These are phyloP conservation scores for Peromyscus polionotus DNA, from an alignment of 2,113 vertebrate genomes.

Conservation along the genomic window DNA sequence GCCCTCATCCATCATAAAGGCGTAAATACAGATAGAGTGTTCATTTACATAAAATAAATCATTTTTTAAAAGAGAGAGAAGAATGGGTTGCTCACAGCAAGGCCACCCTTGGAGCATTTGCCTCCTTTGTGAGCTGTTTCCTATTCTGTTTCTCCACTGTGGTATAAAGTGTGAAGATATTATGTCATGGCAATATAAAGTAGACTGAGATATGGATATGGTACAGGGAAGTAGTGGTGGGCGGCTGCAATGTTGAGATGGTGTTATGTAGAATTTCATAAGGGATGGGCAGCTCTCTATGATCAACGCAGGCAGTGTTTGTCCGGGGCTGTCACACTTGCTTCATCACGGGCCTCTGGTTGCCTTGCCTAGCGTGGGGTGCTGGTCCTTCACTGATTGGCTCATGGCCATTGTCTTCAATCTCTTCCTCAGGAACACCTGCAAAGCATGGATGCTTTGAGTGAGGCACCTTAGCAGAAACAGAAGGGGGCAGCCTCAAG, in stretches of 20 bases:
- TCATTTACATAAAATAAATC: too few relatives aligned
- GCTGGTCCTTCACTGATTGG: accelerated
- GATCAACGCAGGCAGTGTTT: background rate
- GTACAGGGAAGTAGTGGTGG: background rate
- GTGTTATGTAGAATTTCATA: background rate
- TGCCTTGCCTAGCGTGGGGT: background rate
- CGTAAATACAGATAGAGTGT: too few relatives aligned
- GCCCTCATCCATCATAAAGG: too few relatives aligned
- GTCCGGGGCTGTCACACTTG: accelerated
- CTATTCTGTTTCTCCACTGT: background rate
- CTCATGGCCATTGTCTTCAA: background rate
- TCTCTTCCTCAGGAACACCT: background rate
- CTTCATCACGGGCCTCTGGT: background rate
- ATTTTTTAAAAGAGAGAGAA: too few relatives aligned
- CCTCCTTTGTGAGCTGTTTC: background rate
- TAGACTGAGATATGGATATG: too few relatives aligned
- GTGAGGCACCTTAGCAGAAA: background rate
- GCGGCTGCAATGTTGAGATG: background rate
- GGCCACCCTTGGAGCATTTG: background rate
- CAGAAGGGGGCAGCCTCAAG: background rate
- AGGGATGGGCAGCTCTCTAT: background rate
- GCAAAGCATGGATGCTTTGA: background rate
- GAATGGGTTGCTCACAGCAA: too few relatives aligned
- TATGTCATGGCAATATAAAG: background rate
- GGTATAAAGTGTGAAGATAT: background rate